Conservation (phyloP, 2,113 vertebrate genomes). For the Myotis yumanensis region DNA sequence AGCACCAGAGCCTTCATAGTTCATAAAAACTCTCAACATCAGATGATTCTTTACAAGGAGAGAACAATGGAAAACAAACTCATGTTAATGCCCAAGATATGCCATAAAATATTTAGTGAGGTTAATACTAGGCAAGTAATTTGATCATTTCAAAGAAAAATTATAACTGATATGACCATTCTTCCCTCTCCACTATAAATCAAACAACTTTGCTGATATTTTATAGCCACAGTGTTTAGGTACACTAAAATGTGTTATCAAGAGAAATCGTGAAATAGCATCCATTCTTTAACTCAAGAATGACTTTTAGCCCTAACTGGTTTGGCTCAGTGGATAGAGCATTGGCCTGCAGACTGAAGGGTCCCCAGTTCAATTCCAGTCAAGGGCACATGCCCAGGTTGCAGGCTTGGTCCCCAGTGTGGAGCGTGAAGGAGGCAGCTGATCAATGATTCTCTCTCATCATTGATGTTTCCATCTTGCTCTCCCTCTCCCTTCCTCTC, state of each 20-base stretch:
- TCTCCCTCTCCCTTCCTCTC: too few species aligned
- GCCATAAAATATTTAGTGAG: background rate
- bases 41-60: background rate
- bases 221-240: background rate
- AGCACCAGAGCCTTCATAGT: background rate
- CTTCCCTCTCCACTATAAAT: background rate
- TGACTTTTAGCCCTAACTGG: background rate
- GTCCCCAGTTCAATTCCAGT: too few species aligned
- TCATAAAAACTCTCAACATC: background rate
- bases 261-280: background rate
- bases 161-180: background rate
- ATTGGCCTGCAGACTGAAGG: too few species aligned
- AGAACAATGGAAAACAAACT: background rate
- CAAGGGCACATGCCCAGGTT: too few species aligned
- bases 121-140: background rate
- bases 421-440: too few species aligned
- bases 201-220: background rate
- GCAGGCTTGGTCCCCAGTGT: too few species aligned
- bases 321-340: too few species aligned
- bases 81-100: background rate
- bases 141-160: background rate
- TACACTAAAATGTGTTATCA: background rate
- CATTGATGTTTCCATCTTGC: too few species aligned
- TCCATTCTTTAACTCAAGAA: background rate
- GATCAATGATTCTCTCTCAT: too few species aligned